These are phyloP conservation scores for Athetis lepigone DNA, from an alignment of 2,888 invertebrate species.

Conservation along the genomic window DNA sequence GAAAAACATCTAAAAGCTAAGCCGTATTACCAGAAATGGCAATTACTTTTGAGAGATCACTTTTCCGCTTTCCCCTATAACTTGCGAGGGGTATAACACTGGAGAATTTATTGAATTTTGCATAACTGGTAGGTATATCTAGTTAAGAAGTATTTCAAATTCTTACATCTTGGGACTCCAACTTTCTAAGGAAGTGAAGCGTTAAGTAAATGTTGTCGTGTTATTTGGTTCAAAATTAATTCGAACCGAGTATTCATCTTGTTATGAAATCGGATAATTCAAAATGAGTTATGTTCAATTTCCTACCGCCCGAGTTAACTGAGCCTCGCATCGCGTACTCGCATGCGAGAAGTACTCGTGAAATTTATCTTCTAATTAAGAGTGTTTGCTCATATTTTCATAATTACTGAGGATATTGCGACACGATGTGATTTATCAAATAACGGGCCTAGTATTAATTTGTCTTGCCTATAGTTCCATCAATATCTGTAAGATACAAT, in stretches of 20 bases:
- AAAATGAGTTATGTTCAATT: constrained; percentile 71
- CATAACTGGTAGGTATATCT: constrained; percentile 31
- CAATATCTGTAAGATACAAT: constrained; percentile 14
- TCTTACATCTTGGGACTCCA: constrained; percentile 17
- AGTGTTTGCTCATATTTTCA: constrained; percentile 67
- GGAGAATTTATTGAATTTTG: constrained; percentile 37
- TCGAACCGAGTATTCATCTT: constrained; percentile 58
- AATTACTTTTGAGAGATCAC: constrained; percentile 51
- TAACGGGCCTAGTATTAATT: constrained; percentile 56
- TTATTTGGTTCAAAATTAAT: constrained; percentile 55
- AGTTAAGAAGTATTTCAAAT: constrained; percentile 20
- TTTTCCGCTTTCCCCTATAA: constrained; percentile 41
- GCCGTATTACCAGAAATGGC: constrained; percentile 57
- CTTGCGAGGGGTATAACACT: constrained; percentile 25
- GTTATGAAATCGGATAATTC: constrained; percentile 63
- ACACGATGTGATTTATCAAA: constrained; percentile 58
- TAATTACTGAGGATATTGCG: constrained; percentile 64
- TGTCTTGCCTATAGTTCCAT: constrained; percentile 25
- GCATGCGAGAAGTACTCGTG: constrained; percentile 54
- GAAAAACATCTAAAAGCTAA: constrained; percentile 51
- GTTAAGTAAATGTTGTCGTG: constrained; percentile 45
- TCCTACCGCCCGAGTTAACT: constrained; percentile 58
- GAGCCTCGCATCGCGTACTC: constrained; percentile 55
- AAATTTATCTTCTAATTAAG: constrained; percentile 71
- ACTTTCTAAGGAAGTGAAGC: constrained; percentile 33